Base-by-base conservation (phyloP, 2,113 vertebrate genomes). In the Zosterops lateralis region DNA sequence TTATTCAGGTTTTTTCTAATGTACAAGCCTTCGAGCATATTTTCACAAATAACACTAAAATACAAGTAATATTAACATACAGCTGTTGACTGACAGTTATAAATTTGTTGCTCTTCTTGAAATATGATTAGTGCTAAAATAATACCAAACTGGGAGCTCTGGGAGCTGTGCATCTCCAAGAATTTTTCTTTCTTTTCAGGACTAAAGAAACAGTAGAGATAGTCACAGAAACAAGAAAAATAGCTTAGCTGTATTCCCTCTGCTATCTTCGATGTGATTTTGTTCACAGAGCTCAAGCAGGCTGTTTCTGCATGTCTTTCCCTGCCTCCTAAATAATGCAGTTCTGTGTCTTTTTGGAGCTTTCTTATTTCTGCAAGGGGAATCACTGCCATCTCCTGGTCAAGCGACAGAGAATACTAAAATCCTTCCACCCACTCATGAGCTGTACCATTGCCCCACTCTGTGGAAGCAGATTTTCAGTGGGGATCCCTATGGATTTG, bases 311-410 rank as follows among this genome's bases (percentile, higher is more conserved):
- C 15, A 32, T 70, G 38, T 47, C 51, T 71, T 31, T 14, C 31
- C 16, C 10, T 10, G 7, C 50, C 31, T 67, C n/a, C 28, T 65
- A 32, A 60, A 18, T 0, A 60, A 18, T 0, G 2, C 20, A 6
- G 62, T 47, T 74, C 34, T 3, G 14, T 19, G 11, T 19, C 11
- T 57, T 58, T 15, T 51, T 24, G 47, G 51, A 6, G 24, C 38
- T 21, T 20, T 20, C 34, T 24, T 22, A 22, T 9, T 31, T 42
- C 51, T 79, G 54, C 31, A 22, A 16, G 90, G 88, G 34, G 64
- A 89, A 36, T 78, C 76, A 79, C 85, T 31, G 92, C 97, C 97
- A 96, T 67, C 97, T 96, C n/a, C 94, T 92, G 97, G 96, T 34
- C 61, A 51, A 64, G 61, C 0, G 8, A 26, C 56, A n/a, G 62